Conservation (phyloP, 2,113 vertebrate genomes). For the Heloderma charlesbogerti region DNA sequence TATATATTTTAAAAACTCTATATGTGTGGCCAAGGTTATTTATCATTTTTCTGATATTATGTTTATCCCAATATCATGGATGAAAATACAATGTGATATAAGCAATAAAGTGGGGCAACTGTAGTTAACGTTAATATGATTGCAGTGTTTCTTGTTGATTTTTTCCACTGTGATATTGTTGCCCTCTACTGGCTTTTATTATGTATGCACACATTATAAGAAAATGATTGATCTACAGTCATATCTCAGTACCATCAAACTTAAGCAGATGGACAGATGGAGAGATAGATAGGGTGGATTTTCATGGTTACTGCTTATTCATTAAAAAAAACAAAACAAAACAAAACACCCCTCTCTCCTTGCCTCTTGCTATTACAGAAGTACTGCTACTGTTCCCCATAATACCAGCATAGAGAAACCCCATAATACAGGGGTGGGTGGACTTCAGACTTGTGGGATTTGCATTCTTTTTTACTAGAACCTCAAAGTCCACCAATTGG, state of each 20-base stretch:
- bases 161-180: conserved; percentile 46
- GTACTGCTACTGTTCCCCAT: background rate
- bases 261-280: background rate
- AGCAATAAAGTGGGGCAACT: background rate
- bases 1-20: background rate
- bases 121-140: conserved; percentile 32
- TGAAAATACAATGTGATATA: conserved; percentile 1
- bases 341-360: background rate
- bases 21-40: background rate
- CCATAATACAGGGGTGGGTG: background rate
- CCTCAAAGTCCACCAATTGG: background rate
- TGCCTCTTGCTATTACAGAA: background rate
- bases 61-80: background rate
- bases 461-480: background rate
- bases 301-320: background rate
- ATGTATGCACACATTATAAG: conserved; percentile 54
- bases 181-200: conserved; percentile 67
- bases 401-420: background rate
- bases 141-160: conserved; percentile 18
- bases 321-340: background rate
- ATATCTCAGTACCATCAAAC: background rate
- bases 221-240: background rate
- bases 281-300: background rate
- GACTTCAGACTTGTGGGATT: background rate
- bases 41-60: background rate